These are phyloP conservation scores for Nysson spinosus DNA, from an alignment of 2,888 invertebrate genomes.

Conservation along the genomic window DNA sequence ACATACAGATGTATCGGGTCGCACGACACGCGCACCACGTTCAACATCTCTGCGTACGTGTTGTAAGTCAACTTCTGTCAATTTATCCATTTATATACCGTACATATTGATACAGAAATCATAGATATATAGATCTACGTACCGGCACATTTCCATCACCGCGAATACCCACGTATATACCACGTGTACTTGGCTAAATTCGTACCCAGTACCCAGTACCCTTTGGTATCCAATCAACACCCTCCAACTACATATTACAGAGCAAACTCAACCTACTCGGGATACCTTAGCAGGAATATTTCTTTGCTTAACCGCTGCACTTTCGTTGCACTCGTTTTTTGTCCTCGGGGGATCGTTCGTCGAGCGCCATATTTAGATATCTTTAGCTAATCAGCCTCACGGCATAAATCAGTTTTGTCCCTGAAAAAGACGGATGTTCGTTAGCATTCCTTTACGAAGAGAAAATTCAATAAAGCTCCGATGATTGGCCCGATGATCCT, in stretches of 20 bases:
- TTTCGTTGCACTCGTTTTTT: slow-evolving; percentile 51
- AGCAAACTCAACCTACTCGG: slow-evolving; percentile 48
- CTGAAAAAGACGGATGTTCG: too few relatives aligned
- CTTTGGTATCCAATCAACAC: slow-evolving; percentile 45
- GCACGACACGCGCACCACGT: slow-evolving; percentile 43
- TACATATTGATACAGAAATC: not conserved
- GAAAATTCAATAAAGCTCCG: too few relatives aligned
- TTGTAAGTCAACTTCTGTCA: slow-evolving; percentile 34
- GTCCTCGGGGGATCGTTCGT: slow-evolving; percentile 6
- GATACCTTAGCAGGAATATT: slow-evolving; percentile 45
- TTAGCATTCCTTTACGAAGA: too few relatives aligned
- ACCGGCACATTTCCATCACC: slow-evolving; percentile 3
- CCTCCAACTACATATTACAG: slow-evolving; percentile 50
- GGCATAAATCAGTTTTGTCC: too few relatives aligned
- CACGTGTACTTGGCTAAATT: slow-evolving; percentile 21
- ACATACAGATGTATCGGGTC: slow-evolving; percentile 27
- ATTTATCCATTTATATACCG: not conserved
- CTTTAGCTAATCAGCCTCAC: too few relatives aligned
- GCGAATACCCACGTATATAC: not conserved
- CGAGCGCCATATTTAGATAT: slow-evolving; percentile 25
- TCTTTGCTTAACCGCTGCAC: slow-evolving; percentile 53
- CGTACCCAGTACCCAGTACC: slow-evolving; percentile 36
- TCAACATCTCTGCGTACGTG: slow-evolving; percentile 32
- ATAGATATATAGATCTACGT: slow-evolving; percentile 24
- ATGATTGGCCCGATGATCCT: too few relatives aligned